Conservation (phyloP, 1,140 invertebrate species). For the Lepidotrigona ventralis region DNA sequence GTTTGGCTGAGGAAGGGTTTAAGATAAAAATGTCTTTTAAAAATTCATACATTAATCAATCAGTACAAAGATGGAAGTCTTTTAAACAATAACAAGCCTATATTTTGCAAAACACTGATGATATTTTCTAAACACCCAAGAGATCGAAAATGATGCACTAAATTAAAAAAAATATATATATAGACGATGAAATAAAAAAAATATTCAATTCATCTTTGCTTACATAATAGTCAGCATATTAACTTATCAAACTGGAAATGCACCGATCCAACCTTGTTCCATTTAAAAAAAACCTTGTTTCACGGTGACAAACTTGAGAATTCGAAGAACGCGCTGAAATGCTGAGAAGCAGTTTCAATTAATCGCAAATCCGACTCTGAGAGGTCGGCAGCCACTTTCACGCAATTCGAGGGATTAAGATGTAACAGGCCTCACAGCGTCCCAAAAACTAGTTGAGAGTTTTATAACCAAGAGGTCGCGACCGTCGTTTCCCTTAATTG, state of each 20-base stretch:
- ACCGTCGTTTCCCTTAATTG: slow-evolving; percentile 24
- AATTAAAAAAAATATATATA: too few relatives aligned
- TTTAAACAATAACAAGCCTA: background rate
- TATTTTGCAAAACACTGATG: background rate
- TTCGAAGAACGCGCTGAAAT: background rate
- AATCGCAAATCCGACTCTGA: background rate
- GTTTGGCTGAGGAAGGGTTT: background rate
- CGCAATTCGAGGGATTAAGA: slow-evolving; percentile 15
- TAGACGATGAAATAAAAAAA: too few relatives aligned
- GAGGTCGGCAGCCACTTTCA: background rate
- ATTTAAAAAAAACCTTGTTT: background rate
- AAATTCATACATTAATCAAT: too few relatives aligned
- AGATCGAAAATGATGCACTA: too few relatives aligned
- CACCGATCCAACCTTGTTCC: too few relatives aligned
- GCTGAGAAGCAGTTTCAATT: background rate
- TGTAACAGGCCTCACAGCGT: background rate
- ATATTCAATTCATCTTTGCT: too few relatives aligned
- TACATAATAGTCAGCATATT: too few relatives aligned
- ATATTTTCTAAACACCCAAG: background rate
- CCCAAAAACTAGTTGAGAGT: background rate
- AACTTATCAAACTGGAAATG: too few relatives aligned
- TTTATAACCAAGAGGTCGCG: background rate
- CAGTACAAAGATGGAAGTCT: background rate
- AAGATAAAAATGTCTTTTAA: background rate
- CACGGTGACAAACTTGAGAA: background rate